phyloP scores from a whole-genome alignment of 1,140 invertebrate genomes.

The Heterodera schachtii region DNA sequence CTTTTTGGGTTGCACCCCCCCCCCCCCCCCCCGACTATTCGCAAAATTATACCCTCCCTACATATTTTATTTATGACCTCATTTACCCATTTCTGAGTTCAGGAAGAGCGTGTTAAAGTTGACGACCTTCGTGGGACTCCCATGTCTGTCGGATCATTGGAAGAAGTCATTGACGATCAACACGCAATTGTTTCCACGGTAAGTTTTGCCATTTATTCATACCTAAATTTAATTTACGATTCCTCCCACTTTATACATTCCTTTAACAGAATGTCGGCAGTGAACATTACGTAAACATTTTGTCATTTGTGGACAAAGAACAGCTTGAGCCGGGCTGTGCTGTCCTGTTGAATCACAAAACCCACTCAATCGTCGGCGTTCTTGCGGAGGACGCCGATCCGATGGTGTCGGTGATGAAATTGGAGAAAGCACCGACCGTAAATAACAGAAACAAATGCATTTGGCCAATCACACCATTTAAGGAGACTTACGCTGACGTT shows the following conservation, averaged over 20 bases:
- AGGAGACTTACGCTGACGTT: constrained; percentile 98
- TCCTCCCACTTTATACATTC: background rate
- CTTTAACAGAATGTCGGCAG: constrained; percentile 82
- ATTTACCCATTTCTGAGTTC: constrained; percentile 8
- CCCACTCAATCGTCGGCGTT: constrained; percentile 96
- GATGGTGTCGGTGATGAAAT: constrained; percentile 99
- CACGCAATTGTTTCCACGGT: constrained; percentile 97
- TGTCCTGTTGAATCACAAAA: constrained; percentile 96
- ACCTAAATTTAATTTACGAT: background rate
- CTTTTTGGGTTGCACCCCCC: too few species aligned
- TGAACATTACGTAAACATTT: constrained; percentile 98
- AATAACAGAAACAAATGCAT: background rate
- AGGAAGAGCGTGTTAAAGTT: constrained; percentile 86
- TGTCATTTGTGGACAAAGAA: constrained; percentile 99
- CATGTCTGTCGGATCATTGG: constrained; percentile 98
- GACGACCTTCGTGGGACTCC: constrained; percentile 97
- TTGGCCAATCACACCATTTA: constrained; percentile 14
- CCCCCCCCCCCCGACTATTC: too few species aligned
- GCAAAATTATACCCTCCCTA: background rate
- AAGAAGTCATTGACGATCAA: constrained; percentile 99
- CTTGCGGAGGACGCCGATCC: constrained; percentile 99
- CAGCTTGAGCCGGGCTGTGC: constrained; percentile 98
- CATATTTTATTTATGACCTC: background rate
- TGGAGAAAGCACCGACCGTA: constrained; percentile 93
- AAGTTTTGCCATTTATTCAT: background rate